Evolutionary conservation across 2,113 vertebrate genomes (phyloP).

Genomic region (Centrocercus urophasianus): DNA sequence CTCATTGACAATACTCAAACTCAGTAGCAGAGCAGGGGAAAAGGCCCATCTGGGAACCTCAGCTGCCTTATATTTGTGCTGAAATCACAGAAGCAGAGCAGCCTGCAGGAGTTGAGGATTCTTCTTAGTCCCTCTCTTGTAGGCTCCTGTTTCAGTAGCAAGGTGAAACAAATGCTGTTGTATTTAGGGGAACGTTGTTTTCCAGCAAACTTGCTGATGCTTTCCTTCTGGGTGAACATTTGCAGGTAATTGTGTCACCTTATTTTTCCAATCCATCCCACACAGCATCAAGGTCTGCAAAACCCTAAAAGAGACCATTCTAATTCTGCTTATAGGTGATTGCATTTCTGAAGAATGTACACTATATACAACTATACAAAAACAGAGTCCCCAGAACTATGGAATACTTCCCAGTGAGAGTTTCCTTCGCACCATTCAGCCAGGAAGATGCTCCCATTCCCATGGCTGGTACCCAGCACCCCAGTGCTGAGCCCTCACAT

Average conservation of each 20-base stretch:
- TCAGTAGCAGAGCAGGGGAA: neutral
- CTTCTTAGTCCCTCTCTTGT: neutral
- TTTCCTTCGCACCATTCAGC: neutral
- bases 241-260: neutral
- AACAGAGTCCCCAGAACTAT: neutral
- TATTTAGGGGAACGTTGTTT: neutral
- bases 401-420: neutral
- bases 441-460: neutral
- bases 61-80: neutral
- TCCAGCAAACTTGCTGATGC: neutral
- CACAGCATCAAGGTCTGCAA: neutral
- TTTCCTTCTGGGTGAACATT: neutral
- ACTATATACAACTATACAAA: neutral
- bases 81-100: neutral
- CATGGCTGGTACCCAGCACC: neutral
- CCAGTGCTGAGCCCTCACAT: accelerated
- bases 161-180: neutral
- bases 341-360: neutral
- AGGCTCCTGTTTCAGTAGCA: neutral
- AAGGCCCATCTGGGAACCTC: neutral
- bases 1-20: neutral
- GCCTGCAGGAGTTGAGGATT: neutral
- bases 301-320: neutral
- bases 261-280: neutral
- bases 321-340: neutral